Base-by-base conservation (phyloP, 2,113 vertebrate genomes). In the Myrmophylax atrothorax region DNA sequence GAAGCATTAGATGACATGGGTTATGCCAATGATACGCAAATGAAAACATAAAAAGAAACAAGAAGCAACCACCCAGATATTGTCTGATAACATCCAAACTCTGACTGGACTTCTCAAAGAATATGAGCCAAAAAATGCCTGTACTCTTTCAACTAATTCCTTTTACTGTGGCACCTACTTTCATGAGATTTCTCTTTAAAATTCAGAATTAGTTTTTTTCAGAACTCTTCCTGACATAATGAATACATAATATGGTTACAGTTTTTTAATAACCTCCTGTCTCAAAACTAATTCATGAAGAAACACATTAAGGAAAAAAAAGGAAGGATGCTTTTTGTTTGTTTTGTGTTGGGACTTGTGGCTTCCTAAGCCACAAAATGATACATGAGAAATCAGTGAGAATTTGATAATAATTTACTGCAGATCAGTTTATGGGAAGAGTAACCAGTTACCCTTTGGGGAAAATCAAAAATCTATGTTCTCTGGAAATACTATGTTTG, bases 1-100 rank as follows among this genome's bases (percentile, higher is more conserved):
- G 98, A 98, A 97, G 98, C 98, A 98, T 98, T 96, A 97, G 98
- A 97, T 98, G 99, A 98, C 94, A 98, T 98, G 98, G 97, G 73
- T 93, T 98, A 98, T 98, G 98, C 96, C 94, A 94, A 96, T 98
- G 97, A 95, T 73, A 91, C 46, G 97, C 96, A 97, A 96, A 98
- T 97, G 98, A 95, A 92, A 97, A 97, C 97, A 97, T 96, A 98
- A 98, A 98, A 96, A 95, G 94, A 97, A 98, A 96, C 98, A 96
- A 97, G 98, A 98, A 94, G 96, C 97, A 96, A 95, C 95, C 95
- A 97, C 93, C 94, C 97, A 96, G 86, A 92, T 95, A 95, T 76
- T 95, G 73, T 85, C 95, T 72, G 69, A 83, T 42, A 92, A 52
- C 19, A 59, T 70, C 96, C 74, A 96, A 96, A 97, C n/a, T 82